Base-by-base conservation (phyloP, 2,113 vertebrate species). In the Lycaon pictus region DNA sequence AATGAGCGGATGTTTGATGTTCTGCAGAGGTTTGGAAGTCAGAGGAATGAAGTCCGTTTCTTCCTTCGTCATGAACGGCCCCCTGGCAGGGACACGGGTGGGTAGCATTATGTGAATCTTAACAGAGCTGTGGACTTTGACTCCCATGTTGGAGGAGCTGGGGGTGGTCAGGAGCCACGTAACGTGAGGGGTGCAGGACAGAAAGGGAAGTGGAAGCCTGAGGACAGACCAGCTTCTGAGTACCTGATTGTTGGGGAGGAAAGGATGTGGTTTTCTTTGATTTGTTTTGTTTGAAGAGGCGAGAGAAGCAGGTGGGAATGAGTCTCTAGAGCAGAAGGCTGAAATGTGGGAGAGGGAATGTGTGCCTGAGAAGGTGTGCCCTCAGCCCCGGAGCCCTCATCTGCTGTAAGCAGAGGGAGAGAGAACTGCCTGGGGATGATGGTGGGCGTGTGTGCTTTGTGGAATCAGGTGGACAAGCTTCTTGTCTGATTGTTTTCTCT, bases 1-100 rank as follows among this genome's bases (percentile, higher is more conserved):
- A 99, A 98, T 0, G 99, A 99, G 90, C 99, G 99, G 87, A 99
- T 99, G 99, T 98, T 99, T 97, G 99, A 99, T 80, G 83, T 99
- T 69, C 98, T 99, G 97, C 99, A 99, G 83, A 98, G 99, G 80
- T 99, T 99, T 98, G 99, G 99, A 17, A 98, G 99, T 93, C 99
- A 99, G 98, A 98, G 99, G 96, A 97, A 97, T 0, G 99, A 99
- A 95, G 99, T 99, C 95, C 99, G 99, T 4, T 99, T 99, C 98
- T 99, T 99, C 77, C 98, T 99, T 86, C 99, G 99, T 10, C 99
- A 99, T 0, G 99, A 99, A 2, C 98, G 98, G 27, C 97, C 99
- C 3, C 99, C 99, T 2, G 97, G 97, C 97, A 98, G 99, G 82
- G 99, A 99, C 85, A 93, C 98, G 13, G 99, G 99, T 99, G 83